Conservation (phyloP, 1,140 invertebrate species). For the Heterodera carotae region DNA sequence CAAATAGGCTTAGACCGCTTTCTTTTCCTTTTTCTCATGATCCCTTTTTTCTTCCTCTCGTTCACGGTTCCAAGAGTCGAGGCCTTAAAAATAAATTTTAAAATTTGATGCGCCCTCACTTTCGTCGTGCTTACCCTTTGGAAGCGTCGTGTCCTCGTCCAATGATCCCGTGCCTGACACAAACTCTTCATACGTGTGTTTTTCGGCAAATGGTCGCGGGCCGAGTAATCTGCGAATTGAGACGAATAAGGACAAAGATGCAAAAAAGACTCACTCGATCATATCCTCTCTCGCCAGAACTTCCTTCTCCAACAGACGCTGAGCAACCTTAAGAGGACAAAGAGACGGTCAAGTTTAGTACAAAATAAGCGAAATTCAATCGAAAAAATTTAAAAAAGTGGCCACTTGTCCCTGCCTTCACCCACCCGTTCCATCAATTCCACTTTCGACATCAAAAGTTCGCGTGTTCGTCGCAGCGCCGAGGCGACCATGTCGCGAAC, state of each 20-base stretch:
- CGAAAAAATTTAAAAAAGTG: too few species aligned
- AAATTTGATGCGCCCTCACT: neutral
- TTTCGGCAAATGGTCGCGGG: constrained; percentile 90
- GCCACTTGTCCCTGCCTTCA: too few species aligned
- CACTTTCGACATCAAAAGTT: constrained; percentile 83
- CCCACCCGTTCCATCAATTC: constrained; percentile 80
- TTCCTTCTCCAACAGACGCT: constrained; percentile 88
- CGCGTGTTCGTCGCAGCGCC: constrained; percentile 80
- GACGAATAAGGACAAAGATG: neutral
- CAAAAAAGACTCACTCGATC: constrained; percentile 75
- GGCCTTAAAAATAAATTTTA: constrained; percentile 35
- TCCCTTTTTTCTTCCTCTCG: constrained; percentile 32
- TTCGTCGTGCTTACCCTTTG: constrained; percentile 75
- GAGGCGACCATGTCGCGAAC: constrained; percentile 80
- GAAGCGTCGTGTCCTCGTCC: constrained; percentile 84
- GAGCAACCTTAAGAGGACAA: constrained; percentile 84
- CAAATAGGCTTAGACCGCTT: constrained; percentile 3
- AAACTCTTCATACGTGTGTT: constrained; percentile 98
- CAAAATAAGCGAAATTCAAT: constrained; percentile 15
- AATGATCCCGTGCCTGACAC: constrained; percentile 97
- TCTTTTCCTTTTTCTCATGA: constrained; percentile 26
- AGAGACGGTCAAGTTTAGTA: too few species aligned
- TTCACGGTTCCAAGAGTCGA: constrained; percentile 85
- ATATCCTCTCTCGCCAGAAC: constrained; percentile 94
- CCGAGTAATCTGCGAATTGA: constrained; percentile 74